These are phyloP conservation scores for Pollenia amentaria DNA, from an alignment of 2,888 invertebrate genomes.

Conservation along the genomic window DNA sequence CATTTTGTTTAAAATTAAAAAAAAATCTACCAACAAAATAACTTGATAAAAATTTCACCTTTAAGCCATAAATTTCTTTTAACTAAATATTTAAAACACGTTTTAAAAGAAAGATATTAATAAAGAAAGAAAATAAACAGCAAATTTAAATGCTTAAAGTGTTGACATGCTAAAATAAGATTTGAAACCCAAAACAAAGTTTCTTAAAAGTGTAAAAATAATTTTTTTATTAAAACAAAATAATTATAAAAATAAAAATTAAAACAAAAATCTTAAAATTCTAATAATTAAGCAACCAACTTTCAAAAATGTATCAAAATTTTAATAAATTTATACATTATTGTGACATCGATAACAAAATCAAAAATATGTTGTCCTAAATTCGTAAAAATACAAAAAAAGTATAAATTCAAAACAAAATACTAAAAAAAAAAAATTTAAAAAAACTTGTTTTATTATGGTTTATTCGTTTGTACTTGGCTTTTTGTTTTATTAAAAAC, in stretches of 20 bases:
- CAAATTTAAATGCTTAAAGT: constrained; percentile 50
- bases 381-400: constrained; percentile 51
- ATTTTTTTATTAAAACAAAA: background rate
- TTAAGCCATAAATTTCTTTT: constrained; percentile 47
- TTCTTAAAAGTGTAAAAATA: background rate
- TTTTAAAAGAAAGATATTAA: constrained; percentile 26
- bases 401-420: background rate
- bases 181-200: constrained; percentile 4
- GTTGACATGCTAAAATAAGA: constrained; percentile 18
- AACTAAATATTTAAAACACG: constrained; percentile 69
- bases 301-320: constrained; percentile 17
- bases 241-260: background rate
- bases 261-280: constrained; percentile 14
- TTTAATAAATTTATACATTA: background rate
- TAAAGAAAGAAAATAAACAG: constrained; percentile 25
- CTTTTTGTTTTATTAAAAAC: background rate
- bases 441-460: constrained; percentile 68
- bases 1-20: background rate
- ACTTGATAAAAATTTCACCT: constrained; percentile 61
- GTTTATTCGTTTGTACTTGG: constrained; percentile 42
- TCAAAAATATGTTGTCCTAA: constrained; percentile 62
- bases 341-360: constrained; percentile 13
- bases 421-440: constrained; percentile 5
- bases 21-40: constrained; percentile 15
- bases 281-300: constrained; percentile 11